Base-by-base conservation (phyloP, 2,888 invertebrate species). In the Ornithoptera alexandrae region DNA sequence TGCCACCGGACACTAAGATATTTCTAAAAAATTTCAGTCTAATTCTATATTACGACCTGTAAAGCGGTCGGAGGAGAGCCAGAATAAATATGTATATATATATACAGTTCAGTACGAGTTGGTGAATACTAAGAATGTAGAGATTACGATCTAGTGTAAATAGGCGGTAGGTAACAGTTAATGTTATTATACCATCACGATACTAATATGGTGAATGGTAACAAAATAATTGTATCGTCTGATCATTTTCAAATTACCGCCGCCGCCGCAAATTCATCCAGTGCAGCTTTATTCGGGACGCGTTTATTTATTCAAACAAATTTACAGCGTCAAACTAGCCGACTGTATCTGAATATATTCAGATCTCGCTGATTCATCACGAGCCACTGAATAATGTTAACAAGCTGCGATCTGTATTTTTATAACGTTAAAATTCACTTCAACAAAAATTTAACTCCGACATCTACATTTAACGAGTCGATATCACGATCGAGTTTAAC, bases 341-440 rank as follows among this genome's bases (percentile, higher is more conserved):
- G 50, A 50, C 50, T 50, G 42, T 62, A 46, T 68, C 67, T 62
- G 62, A 57, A 50, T 68, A 62, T 68, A 68, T 68, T 63, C 68
- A 63, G 59, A 58, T 57, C 63, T 68, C 22, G 58, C 57, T 58
- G 57, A 68, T 67, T 67, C 61, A 63, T 63, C 50, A 68, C 68
- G 63, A 50, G 46, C 24, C 42, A 30, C 46, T 58, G 30, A 30
- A 58, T 30, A 46, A 39, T 36, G 63, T 63, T 68, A 68, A 67
- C 67, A 62, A 62, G 67, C 22, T 67, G 22, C 59, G 22, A n/a
- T 50, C n/a, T 50, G 60, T 20, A 20, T 20, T 20, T 57, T 57
- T 57, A 57, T 57, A 57, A 57, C 20, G 57, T 57, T 57, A 57
- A 57, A 39, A 57, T 57, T 57, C 57, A 6, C 18, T 50, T 57